Evolutionary conservation across 2,797 vertebrate genomes (phyloP).

Genomic region (Karalla daura): DNA sequence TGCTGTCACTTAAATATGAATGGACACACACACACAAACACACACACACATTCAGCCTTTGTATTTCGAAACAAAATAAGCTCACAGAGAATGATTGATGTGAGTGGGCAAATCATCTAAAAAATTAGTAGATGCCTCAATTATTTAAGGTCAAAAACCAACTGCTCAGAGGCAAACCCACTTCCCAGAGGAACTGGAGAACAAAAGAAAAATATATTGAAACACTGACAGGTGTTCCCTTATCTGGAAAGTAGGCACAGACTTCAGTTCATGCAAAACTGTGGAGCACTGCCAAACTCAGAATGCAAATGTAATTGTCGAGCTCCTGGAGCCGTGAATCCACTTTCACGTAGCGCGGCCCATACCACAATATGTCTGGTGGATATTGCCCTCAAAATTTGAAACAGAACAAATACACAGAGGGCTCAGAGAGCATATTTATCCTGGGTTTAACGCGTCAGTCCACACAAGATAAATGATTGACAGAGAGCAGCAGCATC

Average conservation of each 20-base stretch:
- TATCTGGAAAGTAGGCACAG: conserved; percentile 36
- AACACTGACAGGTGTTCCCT: conserved; percentile 23
- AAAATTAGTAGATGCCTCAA: conserved; percentile 11
- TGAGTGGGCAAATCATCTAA: not conserved
- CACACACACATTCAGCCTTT: not conserved
- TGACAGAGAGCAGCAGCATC: conserved; percentile 41
- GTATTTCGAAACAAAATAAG: conserved; percentile 14
- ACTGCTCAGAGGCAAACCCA: conserved; percentile 9
- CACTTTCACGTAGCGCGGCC: conserved; percentile 5
- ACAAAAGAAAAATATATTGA: conserved; percentile 38
- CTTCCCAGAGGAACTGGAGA: not conserved
- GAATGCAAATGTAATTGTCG: conserved; percentile 60
- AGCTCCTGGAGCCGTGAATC: conserved; percentile 31
- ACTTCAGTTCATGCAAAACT: conserved; percentile 52
- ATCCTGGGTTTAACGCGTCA: conserved; percentile 46
- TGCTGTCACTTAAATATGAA: conserved; percentile 34
- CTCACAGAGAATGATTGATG: not conserved
- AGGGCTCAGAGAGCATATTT: conserved; percentile 52
- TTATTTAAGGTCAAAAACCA: conserved; percentile 23
- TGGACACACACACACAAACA: conserved; percentile 2
- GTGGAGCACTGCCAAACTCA: conserved; percentile 40
- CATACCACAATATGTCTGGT: conserved; percentile 10
- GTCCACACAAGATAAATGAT: conserved; percentile 58
- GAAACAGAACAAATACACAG: conserved; percentile 33
- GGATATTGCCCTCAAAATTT: conserved; percentile 32